Conservation (phyloP, 1,140 invertebrate species). For the Sitodiplosis mosellana region DNA sequence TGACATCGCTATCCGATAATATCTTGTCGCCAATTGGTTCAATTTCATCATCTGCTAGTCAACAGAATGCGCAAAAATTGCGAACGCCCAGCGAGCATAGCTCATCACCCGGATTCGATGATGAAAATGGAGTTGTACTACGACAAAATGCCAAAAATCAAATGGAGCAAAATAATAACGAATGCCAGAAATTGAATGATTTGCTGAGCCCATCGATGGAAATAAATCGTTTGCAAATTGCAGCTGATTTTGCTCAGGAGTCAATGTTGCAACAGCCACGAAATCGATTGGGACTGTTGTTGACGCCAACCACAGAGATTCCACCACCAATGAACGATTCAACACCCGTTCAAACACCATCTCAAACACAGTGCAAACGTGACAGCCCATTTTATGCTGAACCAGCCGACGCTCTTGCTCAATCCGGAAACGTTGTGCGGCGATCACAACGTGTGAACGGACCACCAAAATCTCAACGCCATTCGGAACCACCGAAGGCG, state of each 20-base stretch:
- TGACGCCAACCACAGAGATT: conserved; percentile 10
- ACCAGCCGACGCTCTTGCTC: conserved; percentile 68
- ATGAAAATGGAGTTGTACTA: not conserved
- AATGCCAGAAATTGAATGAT: not conserved
- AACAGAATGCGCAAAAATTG: not conserved
- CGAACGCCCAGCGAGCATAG: not conserved
- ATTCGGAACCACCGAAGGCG: conserved; percentile 34
- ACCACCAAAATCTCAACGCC: conserved; percentile 28
- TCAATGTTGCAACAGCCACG: conserved; percentile 12
- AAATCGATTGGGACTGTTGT: conserved; percentile 15
- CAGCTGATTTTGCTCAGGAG: not conserved
- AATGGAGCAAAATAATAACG: not conserved
- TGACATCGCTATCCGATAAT: conserved; percentile 31
- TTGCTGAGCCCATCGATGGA: conserved; percentile 3
- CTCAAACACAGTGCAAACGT: conserved; percentile 24
- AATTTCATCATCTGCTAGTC: conserved; percentile 10
- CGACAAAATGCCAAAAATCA: conserved; percentile 2
- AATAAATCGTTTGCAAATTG: not conserved
- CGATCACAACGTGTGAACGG: conserved; percentile 17
- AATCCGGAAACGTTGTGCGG: conserved; percentile 24
- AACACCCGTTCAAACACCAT: conserved; percentile 12
- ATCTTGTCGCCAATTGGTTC: conserved; percentile 28
- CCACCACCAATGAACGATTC: conserved; percentile 8
- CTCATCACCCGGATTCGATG: not conserved
- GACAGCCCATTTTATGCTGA: conserved; percentile 82